These are phyloP conservation scores for Falco naumanni DNA, from an alignment of 2,797 vertebrate species.

Conservation along the genomic window DNA sequence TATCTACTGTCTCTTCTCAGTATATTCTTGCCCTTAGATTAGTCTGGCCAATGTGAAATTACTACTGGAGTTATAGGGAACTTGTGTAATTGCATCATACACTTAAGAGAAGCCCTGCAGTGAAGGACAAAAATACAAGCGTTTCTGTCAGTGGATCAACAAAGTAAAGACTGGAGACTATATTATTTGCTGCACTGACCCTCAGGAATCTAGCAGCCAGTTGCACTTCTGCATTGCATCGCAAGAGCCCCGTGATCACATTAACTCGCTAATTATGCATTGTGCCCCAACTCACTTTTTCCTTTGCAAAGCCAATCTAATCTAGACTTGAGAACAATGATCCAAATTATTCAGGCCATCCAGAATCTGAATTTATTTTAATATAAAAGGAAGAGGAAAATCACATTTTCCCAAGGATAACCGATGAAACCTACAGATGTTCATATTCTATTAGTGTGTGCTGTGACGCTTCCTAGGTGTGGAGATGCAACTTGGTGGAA, in stretches of 20 bases:
- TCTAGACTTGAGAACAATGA: background rate
- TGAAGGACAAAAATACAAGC: background rate
- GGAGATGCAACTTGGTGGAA: background rate
- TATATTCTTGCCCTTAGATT: background rate
- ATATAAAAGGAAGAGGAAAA: background rate
- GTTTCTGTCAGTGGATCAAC: background rate
- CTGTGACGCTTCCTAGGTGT: background rate
- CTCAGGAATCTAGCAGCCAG: background rate
- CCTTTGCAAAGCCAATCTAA: background rate
- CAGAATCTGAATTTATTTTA: background rate
- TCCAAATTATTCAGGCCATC: background rate
- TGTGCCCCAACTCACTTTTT: background rate
- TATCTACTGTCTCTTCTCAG: background rate
- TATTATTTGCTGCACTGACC: background rate
- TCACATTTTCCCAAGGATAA: background rate
- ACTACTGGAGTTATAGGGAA: background rate
- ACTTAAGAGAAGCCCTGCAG: background rate
- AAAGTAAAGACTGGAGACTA: background rate
- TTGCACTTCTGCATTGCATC: background rate
- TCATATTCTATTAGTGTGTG: background rate
- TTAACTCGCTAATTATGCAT: background rate
- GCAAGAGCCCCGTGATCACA: accelerated
- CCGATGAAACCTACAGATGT: background rate
- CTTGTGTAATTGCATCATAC: background rate
- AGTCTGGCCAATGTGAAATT: background rate